Evolutionary conservation across 2,113 vertebrate species (phyloP).

Genomic region (Crotalus horridus): DNA sequence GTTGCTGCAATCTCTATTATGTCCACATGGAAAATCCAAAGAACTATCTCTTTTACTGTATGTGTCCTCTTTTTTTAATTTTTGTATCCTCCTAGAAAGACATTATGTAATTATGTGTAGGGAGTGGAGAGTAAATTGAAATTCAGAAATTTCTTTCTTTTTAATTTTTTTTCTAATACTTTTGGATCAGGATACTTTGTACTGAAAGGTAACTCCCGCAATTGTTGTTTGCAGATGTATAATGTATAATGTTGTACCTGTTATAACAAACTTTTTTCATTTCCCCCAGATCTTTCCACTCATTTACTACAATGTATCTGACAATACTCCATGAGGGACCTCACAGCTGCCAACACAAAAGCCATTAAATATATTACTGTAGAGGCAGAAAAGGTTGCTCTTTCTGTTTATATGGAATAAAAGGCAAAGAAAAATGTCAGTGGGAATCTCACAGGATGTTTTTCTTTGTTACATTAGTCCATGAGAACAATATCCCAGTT

Average conservation of each 20-base stretch:
- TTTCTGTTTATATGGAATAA: neutral
- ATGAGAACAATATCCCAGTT: constrained; percentile 15
- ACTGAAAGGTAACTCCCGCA: neutral
- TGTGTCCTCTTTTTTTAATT: neutral
- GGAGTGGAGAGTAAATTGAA: neutral
- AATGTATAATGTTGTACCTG: neutral
- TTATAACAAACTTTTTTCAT: neutral
- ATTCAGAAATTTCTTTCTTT: neutral
- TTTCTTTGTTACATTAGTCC: constrained; percentile 6
- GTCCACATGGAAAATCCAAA: neutral
- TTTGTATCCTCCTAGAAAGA: neutral
- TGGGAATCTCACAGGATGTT: constrained; percentile 24
- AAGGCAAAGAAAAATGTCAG: neutral
- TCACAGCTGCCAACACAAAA: neutral
- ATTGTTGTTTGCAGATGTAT: accelerated
- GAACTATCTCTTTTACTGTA: neutral
- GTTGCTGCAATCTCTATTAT: neutral
- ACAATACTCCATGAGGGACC: neutral
- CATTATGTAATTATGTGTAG: neutral
- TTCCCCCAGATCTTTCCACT: neutral
- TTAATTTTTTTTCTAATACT: neutral
- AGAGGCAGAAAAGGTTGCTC: neutral
- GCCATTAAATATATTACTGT: neutral
- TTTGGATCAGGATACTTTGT: neutral
- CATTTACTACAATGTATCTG: neutral